Conservation (phyloP, 2,113 vertebrate genomes). For the Leptobrachium leishanense region DNA sequence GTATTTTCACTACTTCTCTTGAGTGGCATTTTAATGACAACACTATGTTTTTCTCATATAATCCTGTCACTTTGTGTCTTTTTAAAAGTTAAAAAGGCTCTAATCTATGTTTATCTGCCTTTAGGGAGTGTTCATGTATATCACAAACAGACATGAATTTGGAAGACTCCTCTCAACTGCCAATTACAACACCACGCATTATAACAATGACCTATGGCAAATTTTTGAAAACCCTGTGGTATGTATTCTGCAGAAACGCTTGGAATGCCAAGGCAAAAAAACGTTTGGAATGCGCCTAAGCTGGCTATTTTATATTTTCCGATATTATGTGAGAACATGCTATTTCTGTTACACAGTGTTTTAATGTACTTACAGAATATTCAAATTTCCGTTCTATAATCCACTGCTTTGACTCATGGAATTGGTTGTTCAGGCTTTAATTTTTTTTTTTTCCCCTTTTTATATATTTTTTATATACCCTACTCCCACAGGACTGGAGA, state of each 20-base stretch:
- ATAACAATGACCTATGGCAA: conserved; percentile 96
- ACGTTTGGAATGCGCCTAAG: neutral
- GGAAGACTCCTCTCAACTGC: conserved; percentile 93
- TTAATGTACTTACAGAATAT: too few relatives aligned
- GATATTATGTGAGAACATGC: too few relatives aligned
- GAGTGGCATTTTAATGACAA: neutral
- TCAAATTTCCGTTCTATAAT: too few relatives aligned
- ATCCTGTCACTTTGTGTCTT: neutral
- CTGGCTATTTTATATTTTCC: too few relatives aligned
- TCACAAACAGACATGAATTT: conserved; percentile 94
- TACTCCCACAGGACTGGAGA: conserved; percentile 84
- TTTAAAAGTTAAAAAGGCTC: neutral
- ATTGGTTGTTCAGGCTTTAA: too few relatives aligned
- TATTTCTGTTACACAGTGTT: too few relatives aligned
- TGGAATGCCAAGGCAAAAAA: neutral
- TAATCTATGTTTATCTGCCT: conserved; percentile 44
- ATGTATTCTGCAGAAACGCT: conserved; percentile 58
- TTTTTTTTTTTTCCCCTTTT: neutral
- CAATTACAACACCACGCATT: conserved; percentile 93
- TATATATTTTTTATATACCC: neutral
- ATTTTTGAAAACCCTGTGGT: conserved; percentile 98
- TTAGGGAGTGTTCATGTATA: conserved; percentile 96
- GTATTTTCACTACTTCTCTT: neutral
- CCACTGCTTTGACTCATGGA: too few relatives aligned
- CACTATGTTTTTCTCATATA: neutral